These are phyloP conservation scores for Oryzias dopingdopingensis DNA, from an alignment of 2,797 vertebrate genomes.

Conservation along the genomic window DNA sequence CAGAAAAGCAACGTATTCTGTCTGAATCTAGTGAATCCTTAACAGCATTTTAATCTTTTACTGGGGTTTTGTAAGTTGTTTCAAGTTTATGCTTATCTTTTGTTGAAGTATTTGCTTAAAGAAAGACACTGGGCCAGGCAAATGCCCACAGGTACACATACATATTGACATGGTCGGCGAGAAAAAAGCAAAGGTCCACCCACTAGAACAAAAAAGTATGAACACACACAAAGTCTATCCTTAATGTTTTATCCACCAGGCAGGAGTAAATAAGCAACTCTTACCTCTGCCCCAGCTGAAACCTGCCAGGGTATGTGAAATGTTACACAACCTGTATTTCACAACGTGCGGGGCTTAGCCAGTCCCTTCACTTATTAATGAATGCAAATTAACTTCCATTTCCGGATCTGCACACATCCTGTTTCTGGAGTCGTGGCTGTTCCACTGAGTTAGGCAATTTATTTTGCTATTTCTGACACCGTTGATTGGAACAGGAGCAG, in stretches of 20 bases:
- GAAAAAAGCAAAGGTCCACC: constrained; percentile 20
- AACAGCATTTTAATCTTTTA: constrained; percentile 23
- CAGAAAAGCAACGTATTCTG: too few relatives aligned
- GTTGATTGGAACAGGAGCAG: constrained; percentile 9
- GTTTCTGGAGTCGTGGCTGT: constrained; percentile 17
- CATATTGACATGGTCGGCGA: constrained; percentile 15
- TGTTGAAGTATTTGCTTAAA: constrained; percentile 27
- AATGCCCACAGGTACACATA: constrained; percentile 11
- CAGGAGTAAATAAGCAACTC: constrained; percentile 47
- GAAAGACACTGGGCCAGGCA: constrained; percentile 24
- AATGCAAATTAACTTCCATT: constrained; percentile 44
- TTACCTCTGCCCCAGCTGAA: constrained; percentile 58
- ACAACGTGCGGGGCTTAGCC: constrained; percentile 51
- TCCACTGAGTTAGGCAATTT: constrained; percentile 21
- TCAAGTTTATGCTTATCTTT: constrained; percentile 52
- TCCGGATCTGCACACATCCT: constrained; percentile 21
- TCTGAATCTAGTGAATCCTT: constrained; percentile 35
- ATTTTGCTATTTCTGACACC: constrained; percentile 25
- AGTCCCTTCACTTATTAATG: constrained; percentile 63
- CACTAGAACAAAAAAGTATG: constrained; percentile 23
- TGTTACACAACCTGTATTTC: constrained; percentile 66
- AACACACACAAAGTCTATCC: constrained; percentile 27
- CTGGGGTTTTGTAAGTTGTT: constrained; percentile 33
- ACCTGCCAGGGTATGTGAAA: constrained; percentile 60
- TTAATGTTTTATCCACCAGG: constrained; percentile 56